Base-by-base conservation (phyloP, 2,888 invertebrate genomes). In the Diloba caeruleocephala region DNA sequence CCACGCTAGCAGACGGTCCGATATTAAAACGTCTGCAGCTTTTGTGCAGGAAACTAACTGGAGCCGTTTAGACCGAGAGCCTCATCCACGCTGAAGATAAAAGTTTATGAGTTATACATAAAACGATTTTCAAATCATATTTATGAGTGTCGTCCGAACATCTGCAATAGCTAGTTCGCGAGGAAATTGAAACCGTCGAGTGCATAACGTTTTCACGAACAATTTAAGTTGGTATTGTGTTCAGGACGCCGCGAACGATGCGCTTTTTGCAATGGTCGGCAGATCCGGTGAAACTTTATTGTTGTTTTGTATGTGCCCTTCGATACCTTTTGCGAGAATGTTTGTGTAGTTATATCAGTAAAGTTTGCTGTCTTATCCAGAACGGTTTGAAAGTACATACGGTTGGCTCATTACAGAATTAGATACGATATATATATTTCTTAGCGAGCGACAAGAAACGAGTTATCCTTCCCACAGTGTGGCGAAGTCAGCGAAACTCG, bases 51-150 rank as follows among this genome's bases (percentile, higher is more conserved):
- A 87, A 89, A 90, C 89, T 88, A 87, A 88, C 85, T 85, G 86
- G 80, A 78, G 87, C 79, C 86, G 84, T 85, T 88, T 85, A 85
- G 81, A 83, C 67, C 76, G 73, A 78, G 82, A 82, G 79, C 85
- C 82, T 81, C 82, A 74, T 77, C 84, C 82, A 72, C 77, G 74
- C 76, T 71, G 84, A 76, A 89, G 90, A 93, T 93, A 93, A 93
- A 93, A 93, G 85, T 93, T 93, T 92, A 93, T 88, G 90, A 87
- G 86, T 89, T 89, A 90, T 90, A 92, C 90, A 91, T 92, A 91
- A 92, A 92, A 90, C 91, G 89, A 92, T 92, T 92, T 89, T 92
- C 89, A 91, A 92, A 92, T 93, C 89, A 92, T 92, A 92, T 92
- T 93, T 93, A 92, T 85, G 88, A 86, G 84, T 84, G 85, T 85